Evolutionary conservation across 2,797 vertebrate species (phyloP), one percentile per base, ranked within the genome.

Genomic region (Chaetodon trifasciatus): DNA sequence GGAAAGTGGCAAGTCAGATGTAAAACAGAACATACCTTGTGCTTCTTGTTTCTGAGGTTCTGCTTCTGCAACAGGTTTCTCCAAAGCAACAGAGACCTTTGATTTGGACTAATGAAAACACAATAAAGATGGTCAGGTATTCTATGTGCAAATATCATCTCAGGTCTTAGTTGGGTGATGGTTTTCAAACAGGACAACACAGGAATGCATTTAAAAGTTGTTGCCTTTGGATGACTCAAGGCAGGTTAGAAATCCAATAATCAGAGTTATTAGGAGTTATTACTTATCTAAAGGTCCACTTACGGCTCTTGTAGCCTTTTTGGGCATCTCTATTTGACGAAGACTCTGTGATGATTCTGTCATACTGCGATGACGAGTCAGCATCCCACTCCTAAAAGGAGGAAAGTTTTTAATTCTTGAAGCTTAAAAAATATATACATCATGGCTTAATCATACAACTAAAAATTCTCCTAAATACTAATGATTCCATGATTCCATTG

Each of bases 241-340:
- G 42, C 42, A 44, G 42, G 42, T 44, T 44, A 44, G 28, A 44
- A 78, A 50, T 28, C 19, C 1, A 56, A 39, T 12, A 19, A 17
- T 6, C 1, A 16, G 0, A 44, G 0, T 44, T 16, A 56, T 19
- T 0, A 66, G 11, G 19, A 44, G 8, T 19, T 6, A 49, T 23
- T 24, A 5, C 50, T 49, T 17, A 44, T 70, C 6, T 60, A 13
- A 0, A 23, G 9, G 6, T 19, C 6, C 35, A 77, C 92, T 96
- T 90, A 99, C 98, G 87, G 94, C 94, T 94, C 93, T 96, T 23
- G 75, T 77, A 19, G 84, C 87, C 88, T 94, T 97, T 87, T 96
- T 97, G 40, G 96, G 94, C 35, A 99, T 92, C 92, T 98, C 96
- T 85, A 99, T 98, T 90, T 99, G 98, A 60, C 98, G 96, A 69